These are phyloP conservation scores for Pomatostomus ruficeps DNA, from an alignment of 2,113 vertebrate genomes.

Conservation along the genomic window DNA sequence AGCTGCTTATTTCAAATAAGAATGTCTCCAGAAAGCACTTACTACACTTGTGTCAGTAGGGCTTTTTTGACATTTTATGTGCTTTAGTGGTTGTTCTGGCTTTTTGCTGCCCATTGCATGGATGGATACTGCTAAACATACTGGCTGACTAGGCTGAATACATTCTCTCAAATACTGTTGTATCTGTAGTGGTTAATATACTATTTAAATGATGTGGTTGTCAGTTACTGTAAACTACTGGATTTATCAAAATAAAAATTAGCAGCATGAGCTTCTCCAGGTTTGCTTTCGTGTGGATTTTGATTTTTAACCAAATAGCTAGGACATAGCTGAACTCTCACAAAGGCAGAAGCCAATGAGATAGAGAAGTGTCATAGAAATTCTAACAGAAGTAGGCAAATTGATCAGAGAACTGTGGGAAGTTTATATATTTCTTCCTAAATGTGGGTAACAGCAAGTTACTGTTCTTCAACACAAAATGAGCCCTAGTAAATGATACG, in stretches of 20 bases:
- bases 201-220: neutral
- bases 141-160: neutral
- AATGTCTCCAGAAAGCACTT: neutral
- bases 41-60: neutral
- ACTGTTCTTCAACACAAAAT: neutral
- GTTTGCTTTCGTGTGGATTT: slow-evolving; percentile 21
- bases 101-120: slow-evolving; percentile 12
- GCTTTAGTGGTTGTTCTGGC: neutral
- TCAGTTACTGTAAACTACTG: slow-evolving; percentile 12
- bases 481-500: neutral
- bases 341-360: neutral
- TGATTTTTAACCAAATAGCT: neutral
- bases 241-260: slow-evolving; percentile 46
- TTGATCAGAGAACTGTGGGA: neutral
- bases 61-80: neutral
- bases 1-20: neutral
- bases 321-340: neutral
- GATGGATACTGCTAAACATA: neutral
- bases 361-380: neutral
- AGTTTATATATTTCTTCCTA: neutral
- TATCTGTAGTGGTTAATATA: neutral
- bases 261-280: slow-evolving; percentile 28
- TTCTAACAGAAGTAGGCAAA: neutral
- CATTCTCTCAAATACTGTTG: neutral
- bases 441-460: neutral